Conservation (phyloP, 2,797 vertebrate genomes). For the Amblyopsis hoosieri region DNA sequence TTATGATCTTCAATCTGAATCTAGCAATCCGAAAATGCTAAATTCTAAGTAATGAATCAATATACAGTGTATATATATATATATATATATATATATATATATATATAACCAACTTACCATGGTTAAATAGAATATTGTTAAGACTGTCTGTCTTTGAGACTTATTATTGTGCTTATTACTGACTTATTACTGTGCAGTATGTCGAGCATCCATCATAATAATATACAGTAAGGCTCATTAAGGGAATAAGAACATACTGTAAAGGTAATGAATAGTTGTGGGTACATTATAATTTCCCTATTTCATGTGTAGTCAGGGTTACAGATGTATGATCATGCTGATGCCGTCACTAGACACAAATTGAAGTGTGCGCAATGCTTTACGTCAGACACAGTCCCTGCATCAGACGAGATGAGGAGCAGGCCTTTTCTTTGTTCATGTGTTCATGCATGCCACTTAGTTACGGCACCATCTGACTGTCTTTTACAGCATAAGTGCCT, state of each 20-base stretch:
- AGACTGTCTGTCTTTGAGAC: too few species aligned
- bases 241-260: too few species aligned
- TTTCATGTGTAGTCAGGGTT: slow-evolving; percentile 36
- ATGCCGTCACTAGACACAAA: slow-evolving; percentile 56
- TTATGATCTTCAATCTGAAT: background rate
- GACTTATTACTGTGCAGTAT: too few species aligned
- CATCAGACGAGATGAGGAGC: slow-evolving; percentile 43
- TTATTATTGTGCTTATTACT: too few species aligned
- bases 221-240: too few species aligned
- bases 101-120: too few species aligned
- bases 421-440: slow-evolving; percentile 37
- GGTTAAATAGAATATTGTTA: too few species aligned
- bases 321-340: slow-evolving; percentile 48
- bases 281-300: slow-evolving; percentile 30
- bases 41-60: background rate
- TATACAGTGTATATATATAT: background rate
- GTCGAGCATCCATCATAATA: too few species aligned
- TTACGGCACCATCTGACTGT: slow-evolving; percentile 38
- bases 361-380: slow-evolving; percentile 45
- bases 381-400: slow-evolving; percentile 49
- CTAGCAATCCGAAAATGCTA: background rate
- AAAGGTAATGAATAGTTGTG: slow-evolving; percentile 12
- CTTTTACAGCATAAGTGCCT: slow-evolving; percentile 30
- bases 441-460: slow-evolving; percentile 33
- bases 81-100: too few species aligned